phyloP scores from a whole-genome alignment of 2,113 vertebrate species.

The Saguinus imperator region DNA sequence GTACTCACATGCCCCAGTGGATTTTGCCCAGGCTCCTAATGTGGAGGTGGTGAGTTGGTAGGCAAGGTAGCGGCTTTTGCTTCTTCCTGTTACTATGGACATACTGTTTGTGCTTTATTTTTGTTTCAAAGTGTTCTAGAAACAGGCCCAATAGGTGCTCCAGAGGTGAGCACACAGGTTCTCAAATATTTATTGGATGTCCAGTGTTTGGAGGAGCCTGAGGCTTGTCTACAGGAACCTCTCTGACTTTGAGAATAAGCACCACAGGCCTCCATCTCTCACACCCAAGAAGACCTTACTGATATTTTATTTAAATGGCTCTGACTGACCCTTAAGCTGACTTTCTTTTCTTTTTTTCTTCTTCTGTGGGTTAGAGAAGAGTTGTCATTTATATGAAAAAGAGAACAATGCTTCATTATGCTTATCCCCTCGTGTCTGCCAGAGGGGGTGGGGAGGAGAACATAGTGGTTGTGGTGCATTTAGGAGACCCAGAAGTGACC shows the following conservation, averaged over 20 bases:
- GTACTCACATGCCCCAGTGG: slow-evolving; percentile 69
- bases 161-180: slow-evolving; percentile 31
- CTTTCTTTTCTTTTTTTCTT: slow-evolving; percentile 31
- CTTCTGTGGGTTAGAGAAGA: slow-evolving; percentile 51
- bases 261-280: neutral
- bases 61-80: slow-evolving; percentile 27
- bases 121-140: slow-evolving; percentile 46
- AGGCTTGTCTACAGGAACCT: neutral
- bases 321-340: slow-evolving; percentile 43
- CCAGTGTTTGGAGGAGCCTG: neutral
- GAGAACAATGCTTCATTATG: slow-evolving; percentile 66
- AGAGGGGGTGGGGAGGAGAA: slow-evolving; percentile 33
- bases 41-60: slow-evolving; percentile 37
- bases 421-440: slow-evolving; percentile 23
- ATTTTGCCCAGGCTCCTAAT: slow-evolving; percentile 23
- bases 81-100: slow-evolving; percentile 23
- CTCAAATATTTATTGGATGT: neutral
- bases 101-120: slow-evolving; percentile 32
- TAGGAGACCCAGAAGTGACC: slow-evolving; percentile 31
- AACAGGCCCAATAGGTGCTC: neutral
- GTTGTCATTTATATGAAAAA: slow-evolving; percentile 53
- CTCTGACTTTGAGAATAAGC: slow-evolving; percentile 32
- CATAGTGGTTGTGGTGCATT: neutral
- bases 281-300: neutral
- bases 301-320: slow-evolving; percentile 29